Conservation (phyloP, 2,888 invertebrate species). For the Gandaritis pyraliata region DNA sequence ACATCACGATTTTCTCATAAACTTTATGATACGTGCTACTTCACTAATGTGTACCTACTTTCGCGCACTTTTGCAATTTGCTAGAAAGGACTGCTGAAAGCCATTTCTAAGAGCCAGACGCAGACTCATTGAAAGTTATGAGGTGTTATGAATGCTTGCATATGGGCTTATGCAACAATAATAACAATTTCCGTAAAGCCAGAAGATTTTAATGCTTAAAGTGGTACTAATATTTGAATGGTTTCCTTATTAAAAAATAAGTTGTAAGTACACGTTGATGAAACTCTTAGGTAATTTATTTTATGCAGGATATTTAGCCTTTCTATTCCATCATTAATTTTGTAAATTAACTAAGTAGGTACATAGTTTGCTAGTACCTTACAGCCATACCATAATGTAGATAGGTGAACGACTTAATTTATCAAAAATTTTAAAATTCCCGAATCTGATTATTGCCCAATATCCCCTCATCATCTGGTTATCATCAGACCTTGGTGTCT, state of each 20-base stretch:
- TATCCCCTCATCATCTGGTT: too few relatives aligned
- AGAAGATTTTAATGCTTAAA: slow-evolving; percentile 7
- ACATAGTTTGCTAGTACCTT: too few relatives aligned
- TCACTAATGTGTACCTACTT: slow-evolving; percentile 45
- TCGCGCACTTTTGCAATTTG: slow-evolving; percentile 27
- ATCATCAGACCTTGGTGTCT: too few relatives aligned
- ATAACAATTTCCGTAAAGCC: slow-evolving; percentile 19
- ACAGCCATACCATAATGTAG: too few relatives aligned
- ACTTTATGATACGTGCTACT: slow-evolving; percentile 45
- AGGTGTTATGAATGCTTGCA: slow-evolving; percentile 1
- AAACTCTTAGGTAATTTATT: not conserved
- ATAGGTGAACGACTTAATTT: too few relatives aligned
- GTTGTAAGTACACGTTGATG: not conserved
- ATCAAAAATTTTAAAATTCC: too few relatives aligned
- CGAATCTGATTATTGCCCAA: too few relatives aligned
- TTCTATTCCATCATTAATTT: too few relatives aligned
- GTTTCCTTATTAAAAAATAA: not conserved
- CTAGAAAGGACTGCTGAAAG: slow-evolving; percentile 21
- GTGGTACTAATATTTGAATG: slow-evolving; percentile 1
- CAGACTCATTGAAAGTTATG: slow-evolving; percentile 16
- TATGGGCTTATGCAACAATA: slow-evolving; percentile 12
- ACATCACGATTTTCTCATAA: slow-evolving; percentile 37
- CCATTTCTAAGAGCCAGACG: slow-evolving; percentile 10
- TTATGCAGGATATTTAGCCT: too few relatives aligned
- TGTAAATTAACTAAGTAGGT: too few relatives aligned